Percentiles rank a stretch among this genome's conserved stretches.
phyloP scores from a whole-genome alignment of 2,113 vertebrate genomes.

The Eublepharis macularius region DNA sequence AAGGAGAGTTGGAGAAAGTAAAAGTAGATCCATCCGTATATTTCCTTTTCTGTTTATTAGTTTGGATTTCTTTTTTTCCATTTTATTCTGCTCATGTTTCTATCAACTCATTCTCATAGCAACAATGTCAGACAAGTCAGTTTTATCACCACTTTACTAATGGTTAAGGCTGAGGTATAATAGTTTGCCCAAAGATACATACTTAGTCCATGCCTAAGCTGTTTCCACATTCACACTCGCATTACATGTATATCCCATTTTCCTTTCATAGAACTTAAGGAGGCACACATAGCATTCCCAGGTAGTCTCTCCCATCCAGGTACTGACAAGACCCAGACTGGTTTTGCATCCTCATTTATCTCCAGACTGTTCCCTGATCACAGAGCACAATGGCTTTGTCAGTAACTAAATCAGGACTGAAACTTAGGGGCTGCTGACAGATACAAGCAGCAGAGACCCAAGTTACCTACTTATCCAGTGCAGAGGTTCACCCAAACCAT shows the following conservation, averaged over 20 bases:
- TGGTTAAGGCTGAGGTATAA: background rate
- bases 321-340: too few species aligned
- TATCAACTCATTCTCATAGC: background rate
- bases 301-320: too few species aligned
- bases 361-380: background rate
- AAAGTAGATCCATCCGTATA: constrained; percentile 2
- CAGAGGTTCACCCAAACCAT: background rate
- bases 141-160: background rate
- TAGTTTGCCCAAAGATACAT: background rate
- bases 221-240: constrained; percentile 12
- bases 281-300: too few species aligned
- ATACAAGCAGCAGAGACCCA: constrained; percentile 19
- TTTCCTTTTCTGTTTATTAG: background rate
- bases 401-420: background rate
- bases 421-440: background rate
- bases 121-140: too few species aligned
- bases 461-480: constrained; percentile 41
- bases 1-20: background rate
- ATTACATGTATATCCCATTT: too few species aligned
- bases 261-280: too few species aligned
- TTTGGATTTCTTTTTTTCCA: background rate
- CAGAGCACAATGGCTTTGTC: constrained; percentile 35
- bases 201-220: background rate
- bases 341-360: too few species aligned
- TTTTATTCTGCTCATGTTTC: background rate